A percentile compares a stretch with the other conserved stretches of the same genome.
Evolutionary conservation across 2,888 invertebrate species (phyloP).

Genomic region (Pegoplata infirma): DNA sequence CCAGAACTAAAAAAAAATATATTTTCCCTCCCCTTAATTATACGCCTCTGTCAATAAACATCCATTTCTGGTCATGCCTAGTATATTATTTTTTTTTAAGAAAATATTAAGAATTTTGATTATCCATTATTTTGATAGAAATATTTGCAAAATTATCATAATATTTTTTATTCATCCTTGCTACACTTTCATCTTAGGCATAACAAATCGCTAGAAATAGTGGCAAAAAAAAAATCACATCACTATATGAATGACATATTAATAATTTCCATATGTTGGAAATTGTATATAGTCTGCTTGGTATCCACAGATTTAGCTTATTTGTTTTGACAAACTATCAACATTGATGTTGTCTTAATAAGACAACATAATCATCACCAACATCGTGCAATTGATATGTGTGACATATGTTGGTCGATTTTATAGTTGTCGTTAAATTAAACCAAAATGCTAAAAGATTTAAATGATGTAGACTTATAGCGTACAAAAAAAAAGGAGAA

Average conservation of each 20-base stretch:
- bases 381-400: conserved; percentile 46
- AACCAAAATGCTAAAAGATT: conserved; percentile 44
- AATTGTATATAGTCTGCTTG: conserved; percentile 29
- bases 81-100: not conserved
- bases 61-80: conserved; percentile 17
- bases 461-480: conserved; percentile 52
- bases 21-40: too few relatives aligned
- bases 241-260: conserved; percentile 12
- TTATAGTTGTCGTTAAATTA: not conserved
- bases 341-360: conserved; percentile 21
- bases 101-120: not conserved
- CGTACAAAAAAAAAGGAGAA: conserved; percentile 17
- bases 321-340: conserved; percentile 57
- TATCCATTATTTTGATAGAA: not conserved
- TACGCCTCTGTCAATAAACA: not conserved
- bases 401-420: conserved; percentile 53
- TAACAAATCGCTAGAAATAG: not conserved
- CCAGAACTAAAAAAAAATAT: too few relatives aligned
- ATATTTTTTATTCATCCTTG: not conserved
- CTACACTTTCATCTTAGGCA: conserved; percentile 7
- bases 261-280: conserved; percentile 28
- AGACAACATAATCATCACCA: conserved; percentile 24
- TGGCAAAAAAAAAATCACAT: conserved; percentile 18
- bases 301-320: too few relatives aligned
- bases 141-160: not conserved